Conservation (phyloP, 2,797 vertebrate genomes). For the Pipistrellus nathusii region DNA sequence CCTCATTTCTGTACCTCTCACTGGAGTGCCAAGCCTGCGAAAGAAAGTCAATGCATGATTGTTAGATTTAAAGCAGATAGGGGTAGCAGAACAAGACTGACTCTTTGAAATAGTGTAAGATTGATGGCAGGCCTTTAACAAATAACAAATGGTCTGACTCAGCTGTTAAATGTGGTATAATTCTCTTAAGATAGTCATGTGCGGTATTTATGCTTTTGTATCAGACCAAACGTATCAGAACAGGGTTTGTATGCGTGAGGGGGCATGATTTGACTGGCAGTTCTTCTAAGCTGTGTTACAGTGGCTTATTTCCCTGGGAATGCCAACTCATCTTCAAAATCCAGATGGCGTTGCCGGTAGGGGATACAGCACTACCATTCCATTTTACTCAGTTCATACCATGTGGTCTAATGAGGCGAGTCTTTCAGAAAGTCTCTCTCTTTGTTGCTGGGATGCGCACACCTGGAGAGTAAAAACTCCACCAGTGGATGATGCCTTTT, state of each 20-base stretch:
- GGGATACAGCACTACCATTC: background rate
- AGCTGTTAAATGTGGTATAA: slow-evolving; percentile 49
- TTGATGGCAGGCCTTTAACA: slow-evolving; percentile 43
- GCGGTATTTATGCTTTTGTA: slow-evolving; percentile 44
- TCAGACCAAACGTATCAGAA: background rate
- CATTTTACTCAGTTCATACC: background rate
- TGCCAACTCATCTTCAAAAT: slow-evolving; percentile 47
- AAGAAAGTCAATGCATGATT: background rate
- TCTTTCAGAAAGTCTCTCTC: background rate
- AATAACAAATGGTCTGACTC: slow-evolving; percentile 31
- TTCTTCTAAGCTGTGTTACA: slow-evolving; percentile 14
- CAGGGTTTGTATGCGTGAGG: slow-evolving; percentile 54
- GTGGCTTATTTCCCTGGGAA: background rate
- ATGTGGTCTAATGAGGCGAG: background rate
- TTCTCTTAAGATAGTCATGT: slow-evolving; percentile 45
- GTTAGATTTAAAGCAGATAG: slow-evolving; percentile 6
- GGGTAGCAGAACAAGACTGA: background rate
- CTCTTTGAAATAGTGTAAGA: slow-evolving; percentile 26
- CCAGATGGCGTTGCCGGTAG: background rate
- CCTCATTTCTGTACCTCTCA: background rate
- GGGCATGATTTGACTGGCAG: slow-evolving; percentile 18
- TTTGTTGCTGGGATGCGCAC: background rate
- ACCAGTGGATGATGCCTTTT: background rate
- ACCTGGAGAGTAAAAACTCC: background rate
- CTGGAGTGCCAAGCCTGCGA: background rate